Base-by-base conservation (phyloP, 2,113 vertebrate species). In the Papio anubis region DNA sequence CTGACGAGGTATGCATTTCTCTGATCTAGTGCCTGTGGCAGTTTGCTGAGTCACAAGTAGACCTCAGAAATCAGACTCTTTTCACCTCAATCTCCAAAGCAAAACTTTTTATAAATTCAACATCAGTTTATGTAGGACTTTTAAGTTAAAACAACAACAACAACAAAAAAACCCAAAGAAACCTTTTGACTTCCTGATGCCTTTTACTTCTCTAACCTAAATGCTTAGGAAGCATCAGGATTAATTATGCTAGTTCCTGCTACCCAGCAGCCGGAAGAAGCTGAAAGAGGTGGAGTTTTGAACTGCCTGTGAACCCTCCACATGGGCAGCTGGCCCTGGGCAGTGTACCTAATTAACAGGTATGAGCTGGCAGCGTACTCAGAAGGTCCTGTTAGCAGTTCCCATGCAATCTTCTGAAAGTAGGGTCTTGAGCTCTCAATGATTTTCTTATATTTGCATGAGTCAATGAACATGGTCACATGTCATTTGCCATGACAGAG, bases 11-110 rank as follows among this genome's bases (percentile, higher is more conserved):
- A 4, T 35, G 23, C 27, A 6, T 64, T 61, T 80, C 75, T 86
- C 80, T 81, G 50, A 48, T 45, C 17, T 23, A 3, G 83, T 20
- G 32, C 12, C 55, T 11, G 72, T 17, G 14, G 57, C 40, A 7
- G 55, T 91, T 95, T 95, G 81, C 88, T 78, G 78, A 91, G 84
- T 94, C 96, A 90, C 40, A 81, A 40, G 45, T 50, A 75, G 38
- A 57, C 79, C 61, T 93, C 45, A 68, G 85, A 89, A 79, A 90
- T 93, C 43, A 90, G 73, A 66, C 43, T 75, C 73, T 27, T 32
- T 85, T 59, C 55, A 38, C 84, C 50, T 94, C 48, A n/a, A 2
- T 76, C 35, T 75, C 73, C 85, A 92, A 85, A 78, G 66, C 50
- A 61, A 88, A 80, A 66, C n/a, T 38, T 50, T 48, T 38, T 81